Conservation (phyloP, 2,113 vertebrate species). For the Eleginops maclovinus region DNA sequence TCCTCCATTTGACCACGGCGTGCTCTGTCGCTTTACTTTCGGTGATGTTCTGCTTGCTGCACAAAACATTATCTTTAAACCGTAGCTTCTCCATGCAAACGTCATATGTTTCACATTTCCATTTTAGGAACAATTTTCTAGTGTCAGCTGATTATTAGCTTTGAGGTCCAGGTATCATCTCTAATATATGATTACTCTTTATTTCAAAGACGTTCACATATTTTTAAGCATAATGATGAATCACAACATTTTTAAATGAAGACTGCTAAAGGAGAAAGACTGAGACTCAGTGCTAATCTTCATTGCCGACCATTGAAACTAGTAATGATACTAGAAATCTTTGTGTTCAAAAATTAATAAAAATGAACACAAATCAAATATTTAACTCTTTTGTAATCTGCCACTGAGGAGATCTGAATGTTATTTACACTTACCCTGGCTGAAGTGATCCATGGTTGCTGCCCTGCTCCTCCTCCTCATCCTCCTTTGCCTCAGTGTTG, state of each 20-base stretch:
- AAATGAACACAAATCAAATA: not conserved
- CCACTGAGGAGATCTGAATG: not conserved
- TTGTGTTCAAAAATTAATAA: not conserved
- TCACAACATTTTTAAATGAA: no score
- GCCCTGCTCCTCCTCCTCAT: not conserved
- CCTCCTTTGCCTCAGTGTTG: constrained; percentile 12
- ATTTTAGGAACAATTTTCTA: not conserved
- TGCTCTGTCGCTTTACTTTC: not conserved
- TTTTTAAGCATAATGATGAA: not conserved
- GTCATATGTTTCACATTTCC: not conserved
- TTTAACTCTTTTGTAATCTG: not conserved
- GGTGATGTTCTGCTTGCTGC: not conserved
- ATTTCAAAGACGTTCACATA: not conserved
- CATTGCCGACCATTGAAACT: not conserved
- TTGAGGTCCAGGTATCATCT: not conserved
- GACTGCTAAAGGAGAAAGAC: not conserved
- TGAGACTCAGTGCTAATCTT: not conserved
- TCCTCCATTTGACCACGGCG: not conserved
- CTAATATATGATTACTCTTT: not conserved
- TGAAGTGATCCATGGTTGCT: not conserved
- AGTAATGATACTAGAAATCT: not conserved
- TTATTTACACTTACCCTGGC: constrained; percentile 23
- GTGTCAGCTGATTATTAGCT: not conserved
- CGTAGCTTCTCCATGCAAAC: not conserved
- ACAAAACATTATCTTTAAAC: not conserved